Conservation (phyloP, 1,140 invertebrate genomes). For the Ceratosolen solmsi region DNA sequence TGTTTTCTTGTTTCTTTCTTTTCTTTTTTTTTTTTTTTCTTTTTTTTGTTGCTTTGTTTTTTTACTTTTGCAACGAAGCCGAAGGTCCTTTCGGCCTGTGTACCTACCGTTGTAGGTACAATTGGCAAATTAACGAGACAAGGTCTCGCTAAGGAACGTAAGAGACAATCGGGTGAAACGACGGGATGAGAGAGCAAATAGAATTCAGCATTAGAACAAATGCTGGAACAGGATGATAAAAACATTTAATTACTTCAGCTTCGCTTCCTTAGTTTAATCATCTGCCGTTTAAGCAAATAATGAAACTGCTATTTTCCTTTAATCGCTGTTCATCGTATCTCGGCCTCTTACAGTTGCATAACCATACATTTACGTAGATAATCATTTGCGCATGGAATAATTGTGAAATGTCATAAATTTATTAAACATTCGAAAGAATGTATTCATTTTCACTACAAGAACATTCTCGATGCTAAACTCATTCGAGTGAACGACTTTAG, state of each 20-base stretch:
- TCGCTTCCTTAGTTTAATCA: conserved; percentile 20
- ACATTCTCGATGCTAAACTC: too few relatives aligned
- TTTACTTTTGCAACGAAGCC: not conserved
- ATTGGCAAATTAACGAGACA: conserved; percentile 41
- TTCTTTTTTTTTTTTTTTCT: not conserved
- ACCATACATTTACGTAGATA: too few relatives aligned
- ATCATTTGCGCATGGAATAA: too few relatives aligned
- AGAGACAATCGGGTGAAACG: conserved; percentile 18
- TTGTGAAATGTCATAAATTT: too few relatives aligned
- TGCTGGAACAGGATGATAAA: not conserved
- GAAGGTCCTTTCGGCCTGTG: not conserved
- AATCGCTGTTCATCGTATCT: not conserved
- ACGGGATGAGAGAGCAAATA: not conserved
- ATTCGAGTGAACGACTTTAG: too few relatives aligned
- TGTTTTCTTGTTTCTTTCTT: not conserved
- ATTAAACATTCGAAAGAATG: too few relatives aligned
- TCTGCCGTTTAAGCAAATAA: not conserved
- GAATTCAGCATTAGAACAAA: conserved; percentile 7
- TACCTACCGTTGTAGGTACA: conserved; percentile 18
- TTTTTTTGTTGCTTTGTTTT: conserved; percentile 21
- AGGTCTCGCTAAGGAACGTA: not conserved
- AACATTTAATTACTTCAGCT: conserved; percentile 32
- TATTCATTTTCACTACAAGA: too few relatives aligned
- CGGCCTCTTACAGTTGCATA: too few relatives aligned
- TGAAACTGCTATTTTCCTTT: not conserved